Base-by-base conservation (phyloP, 2,797 vertebrate genomes). In the Agapornis canus region DNA sequence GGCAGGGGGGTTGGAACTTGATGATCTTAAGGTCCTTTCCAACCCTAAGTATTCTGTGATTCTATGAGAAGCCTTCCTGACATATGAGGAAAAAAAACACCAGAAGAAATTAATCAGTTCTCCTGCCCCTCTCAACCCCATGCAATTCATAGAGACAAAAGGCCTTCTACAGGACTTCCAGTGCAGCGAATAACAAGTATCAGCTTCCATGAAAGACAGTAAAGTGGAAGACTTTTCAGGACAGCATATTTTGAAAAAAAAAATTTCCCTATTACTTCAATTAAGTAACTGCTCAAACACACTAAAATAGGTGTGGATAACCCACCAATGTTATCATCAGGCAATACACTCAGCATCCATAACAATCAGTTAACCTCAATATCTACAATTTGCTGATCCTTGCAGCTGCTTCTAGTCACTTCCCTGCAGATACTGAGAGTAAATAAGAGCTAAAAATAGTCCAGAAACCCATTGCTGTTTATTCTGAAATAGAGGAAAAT, bases 111-210 rank as follows among this genome's bases (percentile, higher is more conserved):
- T 1, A 52, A n/a, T 76, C 5, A n/a, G 29, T 57, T 29, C 31
- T 6, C 1, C 10, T 27, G 10, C 17, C 29, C 3, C 42, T 21
- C 27, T 22, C 10, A 0, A 4, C 15, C 9, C 13, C 54, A 56
- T 23, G 13, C 25, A 32, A 29, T 64, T 82, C 37, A 52, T 5
- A 59, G 40, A 77, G 29, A 66, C 20, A 61, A 71, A 73, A 69
- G n/a, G 13, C 21, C 7, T 78, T 61, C 49, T 18, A 39, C 7
- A 6, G 22, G 42, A 31, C 37, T 86, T 59, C 19, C 11, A 35
- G 27, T 8, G 2, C 6, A 61, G 39, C 23, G 11, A 31, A 68
- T 14, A 88, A 79, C 35, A 45, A 60, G 40, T 39, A 20, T 2
- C 66, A 68, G 29, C 35, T 43, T 76, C 63, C 11, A 16, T 15